phyloP scores from a whole-genome alignment of 2,113 vertebrate genomes.

The Phainopepla nitens region DNA sequence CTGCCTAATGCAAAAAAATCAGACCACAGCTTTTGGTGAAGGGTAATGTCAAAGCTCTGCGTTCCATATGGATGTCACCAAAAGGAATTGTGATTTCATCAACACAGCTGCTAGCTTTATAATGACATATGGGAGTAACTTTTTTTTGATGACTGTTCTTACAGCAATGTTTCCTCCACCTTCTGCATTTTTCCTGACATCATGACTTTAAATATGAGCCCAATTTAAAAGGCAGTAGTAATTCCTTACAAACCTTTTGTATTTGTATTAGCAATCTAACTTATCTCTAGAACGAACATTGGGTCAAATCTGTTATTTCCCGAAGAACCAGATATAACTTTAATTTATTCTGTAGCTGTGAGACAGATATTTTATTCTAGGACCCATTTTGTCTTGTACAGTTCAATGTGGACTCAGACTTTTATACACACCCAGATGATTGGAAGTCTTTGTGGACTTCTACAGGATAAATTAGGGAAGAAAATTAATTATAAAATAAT shows the following conservation, averaged over 20 bases:
- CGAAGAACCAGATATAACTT: not conserved
- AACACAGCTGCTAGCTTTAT: constrained; percentile 34
- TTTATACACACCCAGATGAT: not conserved
- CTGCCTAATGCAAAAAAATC: not conserved
- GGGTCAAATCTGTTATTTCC: not conserved
- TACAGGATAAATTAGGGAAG: not conserved
- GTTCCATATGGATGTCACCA: constrained; percentile 29
- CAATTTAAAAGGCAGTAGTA: constrained; percentile 17
- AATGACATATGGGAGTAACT: constrained; percentile 49
- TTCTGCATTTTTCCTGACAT: constrained; percentile 21
- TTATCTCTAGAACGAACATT: not conserved
- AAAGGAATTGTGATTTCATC: constrained; percentile 37
- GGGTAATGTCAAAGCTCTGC: constrained; percentile 28
- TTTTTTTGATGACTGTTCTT: not conserved
- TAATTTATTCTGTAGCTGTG: not conserved
- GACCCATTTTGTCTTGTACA: not conserved
- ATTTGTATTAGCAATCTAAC: not conserved
- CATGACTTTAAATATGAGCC: constrained; percentile 7
- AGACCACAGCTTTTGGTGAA: constrained; percentile 7
- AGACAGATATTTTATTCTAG: not conserved
- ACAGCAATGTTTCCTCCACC: not conserved
- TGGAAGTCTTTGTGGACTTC: not conserved
- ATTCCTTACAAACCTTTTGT: not conserved
- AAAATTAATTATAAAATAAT: not conserved
- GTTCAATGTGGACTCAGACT: not conserved